Conservation (phyloP, 1,140 invertebrate genomes). For the Whitmania pigra region DNA sequence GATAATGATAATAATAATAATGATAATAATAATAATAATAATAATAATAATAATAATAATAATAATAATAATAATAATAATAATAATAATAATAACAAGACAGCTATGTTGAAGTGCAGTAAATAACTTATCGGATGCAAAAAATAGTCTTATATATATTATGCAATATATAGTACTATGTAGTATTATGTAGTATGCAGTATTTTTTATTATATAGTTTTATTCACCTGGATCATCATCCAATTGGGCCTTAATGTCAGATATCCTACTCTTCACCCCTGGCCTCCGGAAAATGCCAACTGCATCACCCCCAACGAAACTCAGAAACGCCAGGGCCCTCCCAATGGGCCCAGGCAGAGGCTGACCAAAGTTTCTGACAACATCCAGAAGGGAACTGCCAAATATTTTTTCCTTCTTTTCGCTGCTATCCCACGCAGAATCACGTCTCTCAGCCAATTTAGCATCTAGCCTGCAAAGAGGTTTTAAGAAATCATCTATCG, state of each 20-base stretch:
- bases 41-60: too few species aligned
- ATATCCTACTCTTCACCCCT: constrained; percentile 59
- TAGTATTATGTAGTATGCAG: not conserved
- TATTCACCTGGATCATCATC: constrained; percentile 53
- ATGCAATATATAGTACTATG: too few species aligned
- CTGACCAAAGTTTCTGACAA: constrained; percentile 49
- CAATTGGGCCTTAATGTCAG: constrained; percentile 63
- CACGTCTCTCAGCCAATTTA: too few species aligned
- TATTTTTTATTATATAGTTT: too few species aligned
- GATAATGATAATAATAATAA: too few species aligned
- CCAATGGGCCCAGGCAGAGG: constrained; percentile 73
- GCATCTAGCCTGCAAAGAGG: too few species aligned
- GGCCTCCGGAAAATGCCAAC: constrained; percentile 83
- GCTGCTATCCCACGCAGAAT: not conserved
- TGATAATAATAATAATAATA: too few species aligned
- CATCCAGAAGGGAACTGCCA: constrained; percentile 9
- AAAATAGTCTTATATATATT: not conserved
- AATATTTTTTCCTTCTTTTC: constrained; percentile 11
- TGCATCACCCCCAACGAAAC: constrained; percentile 69
- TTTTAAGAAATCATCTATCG: too few species aligned
- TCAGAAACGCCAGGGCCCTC: constrained; percentile 67
- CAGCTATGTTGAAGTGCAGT: not conserved
- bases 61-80: too few species aligned
- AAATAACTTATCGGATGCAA: not conserved
- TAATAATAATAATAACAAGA: too few species aligned